These are phyloP conservation scores for Avahi laniger DNA, from an alignment of 2,797 vertebrate genomes.

Conservation along the genomic window DNA sequence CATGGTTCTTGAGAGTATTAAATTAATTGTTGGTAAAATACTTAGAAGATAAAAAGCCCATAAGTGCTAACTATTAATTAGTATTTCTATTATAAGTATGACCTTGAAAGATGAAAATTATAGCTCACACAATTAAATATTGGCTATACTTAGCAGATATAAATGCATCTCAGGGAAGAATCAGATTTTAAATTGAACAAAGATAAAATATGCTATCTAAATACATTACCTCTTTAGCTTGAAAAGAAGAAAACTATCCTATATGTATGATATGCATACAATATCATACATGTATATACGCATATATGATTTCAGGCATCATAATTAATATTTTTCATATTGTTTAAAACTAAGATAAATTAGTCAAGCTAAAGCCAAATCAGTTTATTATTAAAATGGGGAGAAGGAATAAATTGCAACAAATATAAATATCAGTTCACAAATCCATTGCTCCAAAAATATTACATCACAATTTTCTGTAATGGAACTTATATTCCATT, in stretches of 20 bases:
- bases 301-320: not conserved
- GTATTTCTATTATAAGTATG: constrained; percentile 54
- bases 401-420: not conserved
- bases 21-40: constrained; percentile 46
- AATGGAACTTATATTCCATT: not conserved
- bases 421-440: not conserved
- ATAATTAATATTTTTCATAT: not conserved
- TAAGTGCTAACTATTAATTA: constrained; percentile 65
- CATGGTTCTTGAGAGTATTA: not conserved
- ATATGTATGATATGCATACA: not conserved
- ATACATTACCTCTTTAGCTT: not conserved
- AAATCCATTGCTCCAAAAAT: not conserved
- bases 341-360: not conserved
- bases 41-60: constrained; percentile 45
- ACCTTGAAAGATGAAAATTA: constrained; percentile 60
- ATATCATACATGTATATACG: not conserved
- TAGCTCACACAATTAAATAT: constrained; percentile 51
- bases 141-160: not conserved
- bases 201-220: not conserved
- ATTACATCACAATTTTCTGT: not conserved
- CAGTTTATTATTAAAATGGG: not conserved
- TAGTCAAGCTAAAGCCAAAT: not conserved
- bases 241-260: not conserved
- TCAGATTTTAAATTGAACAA: constrained; percentile 1
- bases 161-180: not conserved